A percentile compares a stretch with the other conserved stretches of the same genome.
These are phyloP conservation scores for Hyposoter dolosus DNA, from an alignment of 2,888 invertebrate species.

Conservation along the genomic window DNA sequence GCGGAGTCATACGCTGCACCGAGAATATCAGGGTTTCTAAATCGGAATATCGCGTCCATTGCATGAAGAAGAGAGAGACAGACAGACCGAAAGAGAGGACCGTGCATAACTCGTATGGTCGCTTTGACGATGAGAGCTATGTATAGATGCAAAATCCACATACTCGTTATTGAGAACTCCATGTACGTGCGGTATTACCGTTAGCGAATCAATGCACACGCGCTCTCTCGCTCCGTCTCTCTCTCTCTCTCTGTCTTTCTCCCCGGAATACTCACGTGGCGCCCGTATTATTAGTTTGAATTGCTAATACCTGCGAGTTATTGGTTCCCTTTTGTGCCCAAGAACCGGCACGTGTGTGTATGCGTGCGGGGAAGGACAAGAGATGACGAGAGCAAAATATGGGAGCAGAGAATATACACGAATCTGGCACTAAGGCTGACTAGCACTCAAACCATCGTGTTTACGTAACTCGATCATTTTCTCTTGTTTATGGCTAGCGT, in stretches of 20 bases:
- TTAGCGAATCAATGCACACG: constrained; percentile 17
- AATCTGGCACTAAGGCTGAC: constrained; percentile 55
- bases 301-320: constrained; percentile 66
- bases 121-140: constrained; percentile 37
- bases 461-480: constrained; percentile 64
- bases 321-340: constrained; percentile 63
- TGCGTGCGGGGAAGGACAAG: background rate
- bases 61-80: constrained; percentile 10
- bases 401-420: constrained; percentile 27
- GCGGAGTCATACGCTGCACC: constrained; percentile 55
- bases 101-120: constrained; percentile 29
- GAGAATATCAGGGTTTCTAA: constrained; percentile 56
- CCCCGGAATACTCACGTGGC: constrained; percentile 47
- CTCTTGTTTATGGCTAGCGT: constrained; percentile 36
- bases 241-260: constrained; percentile 6
- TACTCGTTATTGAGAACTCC: constrained; percentile 34
- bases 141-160: constrained; percentile 26
- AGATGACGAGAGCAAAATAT: constrained; percentile 12
- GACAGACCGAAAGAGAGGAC: background rate
- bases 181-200: constrained; percentile 29
- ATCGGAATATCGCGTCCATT: constrained; percentile 24
- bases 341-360: constrained; percentile 52
- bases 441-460: constrained; percentile 53
- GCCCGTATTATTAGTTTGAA: constrained; percentile 67
- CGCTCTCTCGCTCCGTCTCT: background rate